These are phyloP conservation scores for Rhopilema esculentum DNA, from an alignment of 30 jellyfish, hydroid and myxozoan species.

Conservation along the genomic window DNA sequence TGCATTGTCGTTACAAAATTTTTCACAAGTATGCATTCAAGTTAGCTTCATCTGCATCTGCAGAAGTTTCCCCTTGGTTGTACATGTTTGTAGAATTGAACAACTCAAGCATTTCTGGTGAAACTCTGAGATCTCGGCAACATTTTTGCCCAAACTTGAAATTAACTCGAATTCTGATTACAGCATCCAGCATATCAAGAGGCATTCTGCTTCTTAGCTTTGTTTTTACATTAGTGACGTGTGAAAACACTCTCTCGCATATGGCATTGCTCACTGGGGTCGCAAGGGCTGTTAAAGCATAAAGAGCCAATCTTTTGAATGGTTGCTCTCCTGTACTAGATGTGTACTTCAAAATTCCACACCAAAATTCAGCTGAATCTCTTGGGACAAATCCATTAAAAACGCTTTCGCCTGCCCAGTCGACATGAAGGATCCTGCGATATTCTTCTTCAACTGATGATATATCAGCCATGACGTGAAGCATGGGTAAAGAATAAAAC, in stretches of 20 bases:
- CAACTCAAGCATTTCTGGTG: slow-evolving; percentile 47
- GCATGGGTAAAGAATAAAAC: slow-evolving; percentile 30
- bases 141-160: slow-evolving; percentile 38
- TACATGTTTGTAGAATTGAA: slow-evolving; percentile 39
- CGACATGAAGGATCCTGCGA: slow-evolving; percentile 47
- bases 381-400: slow-evolving; percentile 40
- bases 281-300: slow-evolving; percentile 62
- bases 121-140: slow-evolving; percentile 50
- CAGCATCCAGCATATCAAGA: slow-evolving; percentile 63
- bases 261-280: slow-evolving; percentile 79
- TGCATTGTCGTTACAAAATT: background rate
- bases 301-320: background rate
- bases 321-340: slow-evolving; percentile 20
- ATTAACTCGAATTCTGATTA: slow-evolving; percentile 60
- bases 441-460: slow-evolving; percentile 52
- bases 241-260: slow-evolving; percentile 69
- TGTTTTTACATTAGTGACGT: slow-evolving; percentile 49
- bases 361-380: slow-evolving; percentile 55
- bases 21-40: slow-evolving; percentile 2
- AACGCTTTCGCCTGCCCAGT: slow-evolving; percentile 52
- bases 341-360: slow-evolving; percentile 20
- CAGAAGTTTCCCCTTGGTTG: slow-evolving; percentile 21
- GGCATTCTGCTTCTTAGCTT: slow-evolving; percentile 65
- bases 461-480: slow-evolving; percentile 31
- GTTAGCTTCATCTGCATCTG: background rate